Evolutionary conservation across 2,797 vertebrate genomes (phyloP), one percentile per base, ranked within the genome.

Genomic region (Cephalopachus bancanus): DNA sequence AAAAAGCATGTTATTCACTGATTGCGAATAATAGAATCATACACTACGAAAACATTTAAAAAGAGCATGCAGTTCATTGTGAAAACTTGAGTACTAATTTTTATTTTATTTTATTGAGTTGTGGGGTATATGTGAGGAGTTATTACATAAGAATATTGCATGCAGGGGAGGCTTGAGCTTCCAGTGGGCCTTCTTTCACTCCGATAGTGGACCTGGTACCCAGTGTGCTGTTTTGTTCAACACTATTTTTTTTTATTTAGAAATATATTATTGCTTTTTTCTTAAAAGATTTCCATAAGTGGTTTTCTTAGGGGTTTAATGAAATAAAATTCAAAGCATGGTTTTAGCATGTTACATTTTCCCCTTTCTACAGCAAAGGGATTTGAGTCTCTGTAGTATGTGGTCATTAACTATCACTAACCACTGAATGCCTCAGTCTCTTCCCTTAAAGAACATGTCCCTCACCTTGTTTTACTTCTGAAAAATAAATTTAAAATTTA

Each of bases 1-100:
- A 96, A 94, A 97, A 97, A 94, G 57, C 74, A 69, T 72, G 37
- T 49, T 71, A 19, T 78, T 92, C 30, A 83, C 20, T 85, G 96
- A 94, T 79, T 96, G 10, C 26, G 97, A 97, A 88, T 65, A 96
- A 49, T 30, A 81, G 24, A 97, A 93, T 71, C 95, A 5, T 60
- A 88, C 89, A 91, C 96, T 97, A 95, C 60, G 1, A 84, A 79
- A 97, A 17, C 1, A 24, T 62, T 94, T 92, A 97, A 95, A 92
- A 79, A 74, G n/a, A 76, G 95, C 96, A 93, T 94, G 3, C 97
- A 96, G 60, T 92, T 15, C 57, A 53, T 93, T 93, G 55, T 80
- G 65, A 97, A 6, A 95, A 93, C 0, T 53, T 95, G 16, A 94
- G 4, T 51, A 90, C 26, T 97, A 57, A 72, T 93, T 97, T 60